Percentiles rank a stretch among this genome's conserved stretches.
Conservation (phyloP, 1,140 invertebrate species). For the Drosophila cardini region DNA sequence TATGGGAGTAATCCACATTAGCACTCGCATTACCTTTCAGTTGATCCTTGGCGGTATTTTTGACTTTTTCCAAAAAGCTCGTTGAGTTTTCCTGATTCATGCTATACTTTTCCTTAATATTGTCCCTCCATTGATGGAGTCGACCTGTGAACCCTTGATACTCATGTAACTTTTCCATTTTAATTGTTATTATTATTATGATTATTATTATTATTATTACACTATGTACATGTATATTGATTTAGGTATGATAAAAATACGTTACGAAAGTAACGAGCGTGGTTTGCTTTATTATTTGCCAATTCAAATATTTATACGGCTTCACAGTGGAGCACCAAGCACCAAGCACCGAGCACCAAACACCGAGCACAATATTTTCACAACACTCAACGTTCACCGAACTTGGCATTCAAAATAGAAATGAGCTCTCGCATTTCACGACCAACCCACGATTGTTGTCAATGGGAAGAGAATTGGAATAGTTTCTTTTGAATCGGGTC, state of each 20-base stretch:
- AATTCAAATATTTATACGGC: conserved; percentile 41
- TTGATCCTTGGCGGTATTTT: conserved; percentile 64
- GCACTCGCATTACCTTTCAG: conserved; percentile 78
- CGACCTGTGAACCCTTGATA: conserved; percentile 91
- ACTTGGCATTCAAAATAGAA: conserved; percentile 40
- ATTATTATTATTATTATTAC: too few species aligned
- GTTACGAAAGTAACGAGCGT: not conserved
- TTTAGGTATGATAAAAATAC: conserved; percentile 1
- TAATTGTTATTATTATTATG: not conserved
- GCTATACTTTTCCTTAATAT: conserved; percentile 87
- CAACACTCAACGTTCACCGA: conserved; percentile 27
- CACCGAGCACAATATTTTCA: conserved; percentile 20
- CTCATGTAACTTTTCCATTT: conserved; percentile 91
- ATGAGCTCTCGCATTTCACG: conserved; percentile 27
- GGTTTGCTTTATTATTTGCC: conserved; percentile 10
- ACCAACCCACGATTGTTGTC: conserved; percentile 1
- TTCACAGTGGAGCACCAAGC: conserved; percentile 11
- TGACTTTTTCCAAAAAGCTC: conserved; percentile 84
- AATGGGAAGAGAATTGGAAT: conserved; percentile 18
- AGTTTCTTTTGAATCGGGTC: conserved; percentile 20
- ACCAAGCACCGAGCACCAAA: conserved; percentile 5
- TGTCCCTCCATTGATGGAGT: conserved; percentile 88
- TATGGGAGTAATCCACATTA: conserved; percentile 89
- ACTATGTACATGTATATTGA: conserved; percentile 8
- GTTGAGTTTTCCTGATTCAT: conserved; percentile 86